Percentiles rank a stretch among this genome's conserved stretches.
Conservation (phyloP, 2,888 invertebrate species). For the Odontothrips loti region DNA sequence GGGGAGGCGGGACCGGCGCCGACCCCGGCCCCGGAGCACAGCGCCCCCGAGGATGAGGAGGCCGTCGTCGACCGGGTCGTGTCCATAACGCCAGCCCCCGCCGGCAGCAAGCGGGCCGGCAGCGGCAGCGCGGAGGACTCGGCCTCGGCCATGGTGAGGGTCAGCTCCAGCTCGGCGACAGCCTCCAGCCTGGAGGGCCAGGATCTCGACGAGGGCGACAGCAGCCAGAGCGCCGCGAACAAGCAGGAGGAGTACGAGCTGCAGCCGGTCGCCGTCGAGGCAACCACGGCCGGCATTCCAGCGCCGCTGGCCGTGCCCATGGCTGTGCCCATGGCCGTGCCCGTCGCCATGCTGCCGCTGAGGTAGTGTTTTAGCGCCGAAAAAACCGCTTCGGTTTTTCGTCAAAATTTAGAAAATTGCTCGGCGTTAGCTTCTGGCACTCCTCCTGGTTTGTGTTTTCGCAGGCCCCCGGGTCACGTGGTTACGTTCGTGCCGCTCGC, state of each 20-base stretch:
- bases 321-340: not conserved
- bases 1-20: not conserved
- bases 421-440: too few relatives aligned
- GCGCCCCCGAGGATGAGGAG: not conserved
- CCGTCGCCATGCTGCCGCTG: not conserved
- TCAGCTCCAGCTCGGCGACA: constrained; percentile 32
- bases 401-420: too few relatives aligned
- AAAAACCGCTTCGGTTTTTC: too few relatives aligned
- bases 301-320: not conserved
- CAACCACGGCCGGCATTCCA: not conserved
- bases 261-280: not conserved
- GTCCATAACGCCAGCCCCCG: constrained; percentile 16
- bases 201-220: not conserved
- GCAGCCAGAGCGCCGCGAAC: not conserved
- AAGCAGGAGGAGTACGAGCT: constrained; percentile 24
- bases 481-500: not conserved
- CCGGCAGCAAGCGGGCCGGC: constrained; percentile 27
- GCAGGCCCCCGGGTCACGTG: too few relatives aligned
- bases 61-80: not conserved
- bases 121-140: constrained; percentile 30
- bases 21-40: too few relatives aligned
- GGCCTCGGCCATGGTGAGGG: constrained; percentile 38
- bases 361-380: too few relatives aligned
- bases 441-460: too few relatives aligned
- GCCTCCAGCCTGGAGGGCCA: not conserved